Percentiles rank a stretch among this genome's conserved stretches.
phyloP scores from a whole-genome alignment of 2,797 vertebrate species.

The Huso huso region DNA sequence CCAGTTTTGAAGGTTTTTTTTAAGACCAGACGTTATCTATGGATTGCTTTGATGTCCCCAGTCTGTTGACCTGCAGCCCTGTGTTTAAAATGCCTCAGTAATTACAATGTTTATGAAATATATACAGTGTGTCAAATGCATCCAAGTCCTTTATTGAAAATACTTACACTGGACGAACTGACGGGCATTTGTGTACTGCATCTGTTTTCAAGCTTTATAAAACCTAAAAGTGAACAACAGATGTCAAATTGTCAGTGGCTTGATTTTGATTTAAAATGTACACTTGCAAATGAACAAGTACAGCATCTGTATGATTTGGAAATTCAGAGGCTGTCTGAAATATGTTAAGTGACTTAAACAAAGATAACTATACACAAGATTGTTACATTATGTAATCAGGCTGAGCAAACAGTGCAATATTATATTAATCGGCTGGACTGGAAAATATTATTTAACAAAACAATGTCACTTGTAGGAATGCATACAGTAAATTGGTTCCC shows the following conservation, averaged over 20 bases:
- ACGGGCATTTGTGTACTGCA: not conserved
- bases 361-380: constrained; percentile 9
- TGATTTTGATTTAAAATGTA: no score
- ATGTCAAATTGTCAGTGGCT: no score
- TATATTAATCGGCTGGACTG: constrained; percentile 55
- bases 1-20: constrained; percentile 13
- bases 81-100: constrained; percentile 62
- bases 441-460: constrained; percentile 49
- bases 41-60: constrained; percentile 53
- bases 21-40: constrained; percentile 34
- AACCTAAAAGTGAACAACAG: no score
- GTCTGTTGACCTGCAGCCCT: constrained; percentile 52
- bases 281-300: no score
- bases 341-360: constrained; percentile 18
- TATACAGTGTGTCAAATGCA: constrained; percentile 23
- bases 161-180: not conserved
- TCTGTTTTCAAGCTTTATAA: no score
- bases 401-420: constrained; percentile 51
- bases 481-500: no score
- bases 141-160: not conserved
- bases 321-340: not conserved
- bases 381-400: constrained; percentile 48
- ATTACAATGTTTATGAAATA: constrained; percentile 43
- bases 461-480: not conserved
- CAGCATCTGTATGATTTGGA: no score